These are phyloP conservation scores for Sminthurinus signatus DNA, from an alignment of 1,140 invertebrate species.

Conservation along the genomic window DNA sequence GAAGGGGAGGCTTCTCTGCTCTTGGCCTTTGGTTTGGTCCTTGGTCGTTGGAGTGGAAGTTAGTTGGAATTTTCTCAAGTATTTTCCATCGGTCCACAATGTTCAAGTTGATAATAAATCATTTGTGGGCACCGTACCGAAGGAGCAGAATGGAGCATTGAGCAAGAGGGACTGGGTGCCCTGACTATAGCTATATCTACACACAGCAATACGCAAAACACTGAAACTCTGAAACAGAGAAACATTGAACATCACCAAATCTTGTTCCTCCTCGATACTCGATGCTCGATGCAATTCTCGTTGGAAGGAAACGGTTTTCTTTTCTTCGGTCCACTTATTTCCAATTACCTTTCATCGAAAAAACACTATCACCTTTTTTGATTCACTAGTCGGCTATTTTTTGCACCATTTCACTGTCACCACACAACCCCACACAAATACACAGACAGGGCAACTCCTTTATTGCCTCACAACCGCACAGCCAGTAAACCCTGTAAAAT, in stretches of 20 bases:
- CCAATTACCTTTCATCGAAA: constrained; percentile 31
- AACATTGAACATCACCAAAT: too few species aligned
- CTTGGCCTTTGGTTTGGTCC: neutral
- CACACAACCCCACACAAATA: constrained; percentile 5
- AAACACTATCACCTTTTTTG: constrained; percentile 15
- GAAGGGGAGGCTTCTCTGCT: neutral
- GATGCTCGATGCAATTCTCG: too few species aligned
- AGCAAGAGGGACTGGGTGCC: too few species aligned
- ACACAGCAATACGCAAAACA: too few species aligned
- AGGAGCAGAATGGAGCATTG: too few species aligned
- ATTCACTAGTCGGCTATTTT: constrained; percentile 1
- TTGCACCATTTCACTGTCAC: neutral
- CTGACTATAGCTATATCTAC: too few species aligned
- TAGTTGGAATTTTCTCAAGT: constrained; percentile 15
- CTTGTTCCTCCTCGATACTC: too few species aligned
- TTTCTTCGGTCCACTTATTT: constrained; percentile 24
- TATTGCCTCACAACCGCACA: too few species aligned
- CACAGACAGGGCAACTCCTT: too few species aligned
- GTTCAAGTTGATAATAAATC: constrained; percentile 32
- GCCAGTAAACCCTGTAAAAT: too few species aligned
- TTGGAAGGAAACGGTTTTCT: constrained; percentile 18
- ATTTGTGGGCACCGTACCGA: constrained; percentile 14
- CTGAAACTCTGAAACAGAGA: too few species aligned
- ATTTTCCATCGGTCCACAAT: constrained; percentile 16
- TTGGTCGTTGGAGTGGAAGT: neutral